These are phyloP conservation scores for Gallinago stenura DNA, from an alignment of 2,797 vertebrate species.

Conservation along the genomic window DNA sequence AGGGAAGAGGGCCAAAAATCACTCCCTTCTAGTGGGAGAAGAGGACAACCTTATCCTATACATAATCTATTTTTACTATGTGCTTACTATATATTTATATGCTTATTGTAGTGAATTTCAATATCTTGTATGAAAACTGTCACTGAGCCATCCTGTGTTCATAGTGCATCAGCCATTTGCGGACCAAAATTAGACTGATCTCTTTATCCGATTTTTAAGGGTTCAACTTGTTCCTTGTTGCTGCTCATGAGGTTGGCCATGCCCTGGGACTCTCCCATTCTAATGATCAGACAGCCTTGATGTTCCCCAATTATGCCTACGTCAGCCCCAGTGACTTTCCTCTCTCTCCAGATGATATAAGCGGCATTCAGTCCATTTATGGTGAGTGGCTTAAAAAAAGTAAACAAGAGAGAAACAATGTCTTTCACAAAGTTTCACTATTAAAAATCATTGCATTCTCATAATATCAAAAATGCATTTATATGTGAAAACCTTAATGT, in stretches of 20 bases:
- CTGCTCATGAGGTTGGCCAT: slow-evolving; percentile 88
- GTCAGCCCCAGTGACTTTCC: slow-evolving; percentile 70
- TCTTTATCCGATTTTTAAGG: slow-evolving; percentile 68
- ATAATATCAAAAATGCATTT: background rate
- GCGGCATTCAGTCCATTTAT: slow-evolving; percentile 85
- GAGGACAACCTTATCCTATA: background rate
- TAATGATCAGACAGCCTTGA: slow-evolving; percentile 79
- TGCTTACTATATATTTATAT: background rate
- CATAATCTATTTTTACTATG: background rate
- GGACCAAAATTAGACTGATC: background rate
- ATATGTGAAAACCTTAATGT: background rate
- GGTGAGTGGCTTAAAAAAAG: slow-evolving; percentile 70
- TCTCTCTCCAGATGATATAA: slow-evolving; percentile 84
- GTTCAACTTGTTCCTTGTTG: slow-evolving; percentile 85
- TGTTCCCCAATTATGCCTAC: slow-evolving; percentile 84
- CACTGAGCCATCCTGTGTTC: background rate
- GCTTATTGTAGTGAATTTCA: background rate
- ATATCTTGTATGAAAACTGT: background rate
- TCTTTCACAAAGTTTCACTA: background rate
- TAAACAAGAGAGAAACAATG: background rate
- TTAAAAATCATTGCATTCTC: background rate
- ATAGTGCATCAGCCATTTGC: background rate
- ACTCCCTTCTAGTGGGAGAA: background rate
- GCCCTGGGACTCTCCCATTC: slow-evolving; percentile 86
- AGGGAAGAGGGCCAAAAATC: background rate